Percentiles rank a stretch among this genome's conserved stretches.
Conservation (phyloP, 1,140 invertebrate species). For the Acromyrmex echinatior region DNA sequence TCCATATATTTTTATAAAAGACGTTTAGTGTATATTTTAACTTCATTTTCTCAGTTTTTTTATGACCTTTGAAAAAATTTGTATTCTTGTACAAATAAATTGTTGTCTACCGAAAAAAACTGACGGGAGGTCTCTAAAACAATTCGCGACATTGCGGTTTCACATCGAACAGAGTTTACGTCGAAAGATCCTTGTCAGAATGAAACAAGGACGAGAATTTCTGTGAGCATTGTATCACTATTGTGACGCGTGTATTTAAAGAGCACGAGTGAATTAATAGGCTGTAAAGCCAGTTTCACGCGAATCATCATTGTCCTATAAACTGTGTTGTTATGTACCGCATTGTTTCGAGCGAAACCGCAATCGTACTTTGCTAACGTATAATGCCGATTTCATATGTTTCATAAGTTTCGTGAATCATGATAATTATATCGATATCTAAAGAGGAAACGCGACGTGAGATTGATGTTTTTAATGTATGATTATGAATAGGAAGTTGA, state of each 20-base stretch:
- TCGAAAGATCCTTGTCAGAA: background rate
- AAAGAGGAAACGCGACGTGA: background rate
- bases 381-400: background rate
- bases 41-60: background rate
- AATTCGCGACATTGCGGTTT: conserved; percentile 1
- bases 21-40: background rate
- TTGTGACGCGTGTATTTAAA: conserved; percentile 22
- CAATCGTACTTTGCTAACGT: background rate
- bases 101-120: background rate
- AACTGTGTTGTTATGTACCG: background rate
- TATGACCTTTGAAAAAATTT: background rate
- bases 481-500: background rate
- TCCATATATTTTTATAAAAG: background rate
- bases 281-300: conserved; percentile 26
- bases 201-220: conserved; percentile 12
- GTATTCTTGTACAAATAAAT: conserved; percentile 8
- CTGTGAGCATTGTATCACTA: conserved; percentile 21
- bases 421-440: background rate
- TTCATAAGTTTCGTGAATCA: background rate
- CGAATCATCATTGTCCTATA: background rate
- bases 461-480: background rate
- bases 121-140: background rate
- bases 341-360: background rate
- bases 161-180: background rate
- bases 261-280: conserved; percentile 29